Percentiles rank a stretch among this genome's conserved stretches.
Conservation (phyloP, 2,888 invertebrate genomes). For the Phortica okadai region DNA sequence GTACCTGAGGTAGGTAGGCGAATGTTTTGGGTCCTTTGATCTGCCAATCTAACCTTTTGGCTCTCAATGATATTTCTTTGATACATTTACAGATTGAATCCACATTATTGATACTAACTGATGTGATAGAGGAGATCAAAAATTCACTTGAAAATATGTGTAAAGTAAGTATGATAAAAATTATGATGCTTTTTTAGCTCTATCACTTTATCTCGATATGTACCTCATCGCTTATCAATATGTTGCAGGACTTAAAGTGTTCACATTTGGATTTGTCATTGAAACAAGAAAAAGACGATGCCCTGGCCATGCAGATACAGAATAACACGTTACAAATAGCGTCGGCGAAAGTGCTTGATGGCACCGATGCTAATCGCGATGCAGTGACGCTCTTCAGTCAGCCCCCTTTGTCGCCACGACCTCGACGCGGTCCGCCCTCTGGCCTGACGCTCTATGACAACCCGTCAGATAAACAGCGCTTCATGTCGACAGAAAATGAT, state of each 20-base stretch:
- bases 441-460: slow-evolving; percentile 63
- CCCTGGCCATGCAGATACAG: slow-evolving; percentile 62
- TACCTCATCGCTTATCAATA: not conserved
- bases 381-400: slow-evolving; percentile 50
- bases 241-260: slow-evolving; percentile 68
- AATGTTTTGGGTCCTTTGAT: not conserved
- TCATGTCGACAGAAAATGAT: slow-evolving; percentile 69
- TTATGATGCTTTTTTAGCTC: not conserved
- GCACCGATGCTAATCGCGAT: slow-evolving; percentile 39
- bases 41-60: not conserved
- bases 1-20: slow-evolving; percentile 80
- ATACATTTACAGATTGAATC: slow-evolving; percentile 79
- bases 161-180: slow-evolving; percentile 65
- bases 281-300: slow-evolving; percentile 59
- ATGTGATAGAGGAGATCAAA: slow-evolving; percentile 80
- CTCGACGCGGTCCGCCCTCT: slow-evolving; percentile 62
- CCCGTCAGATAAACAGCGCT: slow-evolving; percentile 61
- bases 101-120: slow-evolving; percentile 80
- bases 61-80: not conserved
- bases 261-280: slow-evolving; percentile 68
- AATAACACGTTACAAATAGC: slow-evolving; percentile 51
- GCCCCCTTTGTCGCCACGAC: slow-evolving; percentile 59
- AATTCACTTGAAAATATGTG: slow-evolving; percentile 81
- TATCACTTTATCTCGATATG: not conserved
- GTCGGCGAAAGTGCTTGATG: slow-evolving; percentile 48